Evolutionary conservation across 2,888 invertebrate genomes (phyloP), one percentile per base, ranked within the genome.

Genomic region (Leptinotarsa juncta): DNA sequence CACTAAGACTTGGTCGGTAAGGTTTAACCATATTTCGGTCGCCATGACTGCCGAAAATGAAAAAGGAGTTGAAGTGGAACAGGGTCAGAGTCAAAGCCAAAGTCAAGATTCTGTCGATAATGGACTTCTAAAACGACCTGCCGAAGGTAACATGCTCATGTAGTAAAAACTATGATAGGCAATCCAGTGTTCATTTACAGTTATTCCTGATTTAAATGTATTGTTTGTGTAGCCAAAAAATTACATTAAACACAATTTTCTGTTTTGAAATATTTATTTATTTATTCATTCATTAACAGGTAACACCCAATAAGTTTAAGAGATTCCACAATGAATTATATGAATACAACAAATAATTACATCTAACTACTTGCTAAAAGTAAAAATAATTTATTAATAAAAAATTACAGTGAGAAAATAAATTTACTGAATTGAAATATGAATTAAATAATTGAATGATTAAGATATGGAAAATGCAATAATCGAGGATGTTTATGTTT

Each of bases 41-140:
- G 62, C 62, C 62, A 62, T 62, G 62, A 12, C 42, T n/a, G n/a
- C 16, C 4, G 62, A 62, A 62, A 62, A 42, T n/a, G 62, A n/a
- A n/a, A 62, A 32, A n/a, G 32, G 32, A 62, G 42, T 42, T 42
- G 62, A 62, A 57, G 20, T 57, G 16, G 7, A 42, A 10, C 32
- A 57, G 23, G 16, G 51, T 15, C 51, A 16, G 15, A 51, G 51
- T 51, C 51, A 51, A n/a, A 15, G 16, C 15, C 16, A 51, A 51
- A 51, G 51, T 42, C 62, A 62, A 32, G 62, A 62, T 14, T 32
- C 32, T 62, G 62, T 62, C 12, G 62, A 62, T 62, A 62, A 62
- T 2, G 42, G 42, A 5, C 42, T 32, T 15, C 4, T n/a, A 0
- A 62, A 62, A 42, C 4, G 62, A 32, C 42, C 4, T 7, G 62